phyloP scores from a whole-genome alignment of 2,797 vertebrate genomes.

The Myotis daubentonii region DNA sequence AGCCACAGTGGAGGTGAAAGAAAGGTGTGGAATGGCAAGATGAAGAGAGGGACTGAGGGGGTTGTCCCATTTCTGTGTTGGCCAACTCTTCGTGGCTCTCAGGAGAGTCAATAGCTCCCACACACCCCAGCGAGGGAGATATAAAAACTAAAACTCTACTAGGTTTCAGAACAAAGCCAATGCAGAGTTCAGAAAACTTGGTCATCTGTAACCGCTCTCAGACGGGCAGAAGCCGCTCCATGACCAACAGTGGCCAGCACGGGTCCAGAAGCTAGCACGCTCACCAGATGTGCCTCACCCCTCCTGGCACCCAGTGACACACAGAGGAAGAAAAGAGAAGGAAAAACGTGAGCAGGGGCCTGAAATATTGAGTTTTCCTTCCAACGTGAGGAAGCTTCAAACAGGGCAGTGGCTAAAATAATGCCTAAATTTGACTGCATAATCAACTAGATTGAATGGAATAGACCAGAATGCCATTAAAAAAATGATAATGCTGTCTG shows the following conservation, averaged over 20 bases:
- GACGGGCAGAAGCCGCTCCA: background rate
- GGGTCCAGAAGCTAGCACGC: background rate
- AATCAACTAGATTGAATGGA: background rate
- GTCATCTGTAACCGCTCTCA: background rate
- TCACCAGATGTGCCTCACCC: background rate
- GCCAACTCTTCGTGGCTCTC: background rate
- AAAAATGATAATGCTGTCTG: background rate
- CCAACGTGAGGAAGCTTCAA: background rate
- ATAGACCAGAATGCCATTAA: background rate
- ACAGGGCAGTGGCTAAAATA: constrained; percentile 21
- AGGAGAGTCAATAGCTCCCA: background rate
- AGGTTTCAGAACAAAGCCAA: background rate
- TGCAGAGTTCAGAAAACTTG: background rate
- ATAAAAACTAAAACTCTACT: background rate
- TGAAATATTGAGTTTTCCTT: background rate
- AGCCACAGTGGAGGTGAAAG: background rate
- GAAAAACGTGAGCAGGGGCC: background rate
- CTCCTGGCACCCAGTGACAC: background rate
- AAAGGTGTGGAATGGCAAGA: background rate
- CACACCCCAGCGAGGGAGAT: background rate
- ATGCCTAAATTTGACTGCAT: background rate
- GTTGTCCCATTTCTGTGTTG: background rate
- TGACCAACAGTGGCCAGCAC: background rate
- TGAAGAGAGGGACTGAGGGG: background rate
- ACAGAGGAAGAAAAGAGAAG: background rate